Base-by-base conservation (phyloP, 2,888 invertebrate species). In the Sipha maydis region DNA sequence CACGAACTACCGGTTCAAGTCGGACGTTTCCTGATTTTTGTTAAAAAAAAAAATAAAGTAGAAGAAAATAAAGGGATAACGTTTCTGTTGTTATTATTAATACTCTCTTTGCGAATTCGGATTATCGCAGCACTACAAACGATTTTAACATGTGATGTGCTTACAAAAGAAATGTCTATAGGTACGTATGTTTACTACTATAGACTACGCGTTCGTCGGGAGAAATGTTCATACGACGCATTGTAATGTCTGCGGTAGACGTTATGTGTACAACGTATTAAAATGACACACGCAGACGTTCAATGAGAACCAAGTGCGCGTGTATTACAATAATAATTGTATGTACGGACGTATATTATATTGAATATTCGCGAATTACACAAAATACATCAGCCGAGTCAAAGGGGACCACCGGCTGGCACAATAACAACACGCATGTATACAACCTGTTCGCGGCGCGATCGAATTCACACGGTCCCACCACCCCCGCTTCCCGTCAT, bases 401-500 rank as follows among this genome's bases (percentile, higher is more conserved):
- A 25, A 71, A 75, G n/a, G 41, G n/a, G 80, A 88, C 86, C 86
- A 88, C 86, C 86, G 86, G 86, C 61, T 79, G 75, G 34, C 69
- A 48, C 61, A 77, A 61, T 21, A 61, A 61, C 8, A 56, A 56
- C 56, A 31, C 41, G 77, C 34, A 38, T 21, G 17, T n/a, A 31
- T 83, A 76, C 80, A 41, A 88, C 86, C 80, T 86, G 86, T 88
- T 88, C 25, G 25, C 85, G 85, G 85, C 9, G 54, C 78, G 80
- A 75, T 80, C 21, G 80, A 80, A 88, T 88, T 88, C 86, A 88
- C 86, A 88, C 80, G 86, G 80, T 80, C 31, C 56, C 28, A 21
- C 61, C 25, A 1, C 73, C 14, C 31, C 73, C 73, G 73, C 73
- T 8, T 19, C 1, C 25, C 48, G 61, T 21, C 25, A 61, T 61